phyloP scores from a whole-genome alignment of 2,888 invertebrate genomes.

The Ectropis crepuscularia region DNA sequence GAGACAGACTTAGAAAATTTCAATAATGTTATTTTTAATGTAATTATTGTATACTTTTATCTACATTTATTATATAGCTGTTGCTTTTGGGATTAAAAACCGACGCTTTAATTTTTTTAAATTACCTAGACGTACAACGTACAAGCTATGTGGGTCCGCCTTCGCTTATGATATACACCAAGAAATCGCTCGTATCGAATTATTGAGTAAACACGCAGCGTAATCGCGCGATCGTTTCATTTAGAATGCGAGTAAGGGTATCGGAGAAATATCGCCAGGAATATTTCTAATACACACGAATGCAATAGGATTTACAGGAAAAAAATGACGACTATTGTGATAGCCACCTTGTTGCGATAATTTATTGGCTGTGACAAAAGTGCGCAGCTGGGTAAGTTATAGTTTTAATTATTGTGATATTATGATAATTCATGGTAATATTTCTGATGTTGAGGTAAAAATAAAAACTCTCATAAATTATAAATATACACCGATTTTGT shows the following conservation, averaged over 20 bases:
- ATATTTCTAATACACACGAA: slow-evolving; percentile 69
- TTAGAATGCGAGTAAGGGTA: slow-evolving; percentile 72
- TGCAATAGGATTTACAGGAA: slow-evolving; percentile 59
- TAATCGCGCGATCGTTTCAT: slow-evolving; percentile 78
- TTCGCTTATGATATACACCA: slow-evolving; percentile 46
- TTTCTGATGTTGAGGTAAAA: neutral
- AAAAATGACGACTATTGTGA: slow-evolving; percentile 44
- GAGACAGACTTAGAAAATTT: no score
- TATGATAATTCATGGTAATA: neutral
- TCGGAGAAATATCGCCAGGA: slow-evolving; percentile 68
- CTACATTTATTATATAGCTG: no score
- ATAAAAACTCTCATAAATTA: no score
- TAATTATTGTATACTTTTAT: no score
- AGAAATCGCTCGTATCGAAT: slow-evolving; percentile 74
- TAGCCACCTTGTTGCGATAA: slow-evolving; percentile 28
- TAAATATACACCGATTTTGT: no score
- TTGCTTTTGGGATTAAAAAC: no score
- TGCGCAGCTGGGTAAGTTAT: slow-evolving; percentile 11
- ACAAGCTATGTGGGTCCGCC: slow-evolving; percentile 38
- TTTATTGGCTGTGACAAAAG: slow-evolving; percentile 23
- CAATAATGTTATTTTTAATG: no score
- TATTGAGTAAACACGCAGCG: slow-evolving; percentile 82
- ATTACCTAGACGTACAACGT: neutral
- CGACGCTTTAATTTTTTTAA: neutral
- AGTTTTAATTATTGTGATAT: slow-evolving; percentile 4